Percentiles rank a stretch among this genome's conserved stretches.
Conservation (phyloP, 2,888 invertebrate genomes). For the Anthophora plumipes region DNA sequence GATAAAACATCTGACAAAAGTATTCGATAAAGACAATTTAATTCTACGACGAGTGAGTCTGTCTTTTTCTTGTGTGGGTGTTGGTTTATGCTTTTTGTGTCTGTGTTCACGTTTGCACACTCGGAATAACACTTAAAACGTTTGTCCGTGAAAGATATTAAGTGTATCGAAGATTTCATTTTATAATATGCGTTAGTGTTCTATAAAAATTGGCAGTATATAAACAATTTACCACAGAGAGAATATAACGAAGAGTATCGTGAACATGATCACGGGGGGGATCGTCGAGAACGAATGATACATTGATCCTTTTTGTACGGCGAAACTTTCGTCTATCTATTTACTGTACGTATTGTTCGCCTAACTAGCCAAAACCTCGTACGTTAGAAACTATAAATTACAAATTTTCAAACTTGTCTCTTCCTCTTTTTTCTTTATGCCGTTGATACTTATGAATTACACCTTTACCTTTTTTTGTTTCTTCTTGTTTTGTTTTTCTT, state of each 20-base stretch:
- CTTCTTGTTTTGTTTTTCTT: neutral
- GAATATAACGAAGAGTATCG: slow-evolving; percentile 19
- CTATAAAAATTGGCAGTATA: slow-evolving; percentile 69
- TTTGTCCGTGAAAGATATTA: slow-evolving; percentile 2
- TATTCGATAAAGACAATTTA: slow-evolving; percentile 10
- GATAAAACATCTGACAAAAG: slow-evolving; percentile 3
- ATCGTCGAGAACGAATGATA: slow-evolving; percentile 16
- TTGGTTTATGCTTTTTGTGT: neutral
- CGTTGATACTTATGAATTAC: slow-evolving; percentile 14
- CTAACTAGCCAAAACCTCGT: slow-evolving; percentile 16
- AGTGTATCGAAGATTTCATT: slow-evolving; percentile 35
- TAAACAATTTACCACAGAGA: slow-evolving; percentile 61
- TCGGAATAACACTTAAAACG: slow-evolving; percentile 21
- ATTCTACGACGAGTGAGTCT: slow-evolving; percentile 12
- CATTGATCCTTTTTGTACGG: neutral
- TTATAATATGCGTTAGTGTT: slow-evolving; percentile 31
- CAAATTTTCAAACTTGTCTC: neutral
- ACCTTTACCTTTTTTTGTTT: too few relatives aligned
- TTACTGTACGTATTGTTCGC: too few relatives aligned
- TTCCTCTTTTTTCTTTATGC: neutral
- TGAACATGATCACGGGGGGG: neutral
- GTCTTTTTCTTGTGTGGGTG: too few relatives aligned
- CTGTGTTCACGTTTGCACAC: slow-evolving; percentile 5
- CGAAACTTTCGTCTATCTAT: slow-evolving; percentile 5
- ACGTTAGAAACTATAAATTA: slow-evolving; percentile 20